Base-by-base conservation (phyloP, 2,888 invertebrate species). In the Sphaerophoria rueppellii region DNA sequence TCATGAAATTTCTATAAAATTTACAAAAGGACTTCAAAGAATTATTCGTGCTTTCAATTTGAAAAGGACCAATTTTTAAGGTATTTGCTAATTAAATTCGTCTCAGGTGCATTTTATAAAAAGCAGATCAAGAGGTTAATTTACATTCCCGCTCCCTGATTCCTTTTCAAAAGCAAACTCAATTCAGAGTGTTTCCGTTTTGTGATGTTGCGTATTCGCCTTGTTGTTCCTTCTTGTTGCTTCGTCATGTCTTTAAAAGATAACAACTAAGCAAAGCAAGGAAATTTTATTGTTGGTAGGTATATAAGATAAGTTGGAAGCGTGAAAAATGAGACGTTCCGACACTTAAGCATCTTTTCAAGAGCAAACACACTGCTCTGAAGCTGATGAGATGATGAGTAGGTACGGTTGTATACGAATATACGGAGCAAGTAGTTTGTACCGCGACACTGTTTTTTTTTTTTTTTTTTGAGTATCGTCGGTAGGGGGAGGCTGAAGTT, bases 241-340 rank as follows among this genome's bases (percentile, higher is more conserved):
- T 4, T 35, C 50, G 35, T n/a, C 37, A 65, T 65, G 65, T 43
- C 12, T 37, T 50, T 52, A 35, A 9, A 71, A 65, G 58, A 58
- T 65, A 70, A 58, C 35, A 65, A 57, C 46, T 55, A 16, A 60
- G 6, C 6, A 40, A 9, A 6, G 71, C 24, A 71, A 35, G 37
- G 50, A 67, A 67, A 54, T 58, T 75, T 80, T 83, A 48, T 61
- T 61, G 43, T 58, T 24, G 14, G 6, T 58, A 14, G 9, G 2
- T 54, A n/a, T 69, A 48, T 60, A 55, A 60, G 43, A 75, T 70
- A 52, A 82, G 79, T 40, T 80, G 71, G 48, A 72, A 72, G 40
- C 67, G 83, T 83, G 83, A 80, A 83, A 83, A 80, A 83, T 83
- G 83, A 80, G 83, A 83, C 80, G 80, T 72, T 83, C 80, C 80